Conservation (phyloP, 2,888 invertebrate genomes). For the Platypus cylindrus region DNA sequence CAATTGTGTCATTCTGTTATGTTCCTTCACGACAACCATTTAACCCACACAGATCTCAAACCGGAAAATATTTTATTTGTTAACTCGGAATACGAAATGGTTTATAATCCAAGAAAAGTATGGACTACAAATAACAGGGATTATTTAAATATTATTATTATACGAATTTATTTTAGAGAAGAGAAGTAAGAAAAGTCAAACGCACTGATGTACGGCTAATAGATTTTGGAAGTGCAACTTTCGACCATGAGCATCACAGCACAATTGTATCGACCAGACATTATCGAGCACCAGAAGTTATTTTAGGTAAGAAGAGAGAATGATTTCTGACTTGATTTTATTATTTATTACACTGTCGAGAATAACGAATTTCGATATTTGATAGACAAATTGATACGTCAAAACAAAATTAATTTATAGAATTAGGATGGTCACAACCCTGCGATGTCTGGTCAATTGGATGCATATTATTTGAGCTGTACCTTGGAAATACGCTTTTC, state of each 20-base stretch:
- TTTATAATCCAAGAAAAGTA: slow-evolving; percentile 63
- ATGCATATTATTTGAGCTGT: slow-evolving; percentile 97
- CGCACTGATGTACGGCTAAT: slow-evolving; percentile 92
- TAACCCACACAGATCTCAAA: slow-evolving; percentile 98
- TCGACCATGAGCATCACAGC: slow-evolving; percentile 99
- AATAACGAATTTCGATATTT: no score
- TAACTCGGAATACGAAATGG: slow-evolving; percentile 79
- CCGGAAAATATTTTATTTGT: slow-evolving; percentile 99
- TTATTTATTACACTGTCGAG: no score
- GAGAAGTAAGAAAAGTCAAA: slow-evolving; percentile 78
- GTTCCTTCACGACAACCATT: slow-evolving; percentile 93
- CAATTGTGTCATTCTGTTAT: slow-evolving; percentile 94
- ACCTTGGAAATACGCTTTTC: slow-evolving; percentile 95
- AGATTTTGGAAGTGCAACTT: slow-evolving; percentile 99
- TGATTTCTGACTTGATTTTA: no score
- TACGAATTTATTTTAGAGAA: slow-evolving; percentile 45
- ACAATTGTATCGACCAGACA: slow-evolving; percentile 98
- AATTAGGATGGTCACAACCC: slow-evolving; percentile 97
- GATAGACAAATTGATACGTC: no score
- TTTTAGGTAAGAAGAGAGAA: slow-evolving; percentile 73
- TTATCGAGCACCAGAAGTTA: slow-evolving; percentile 98
- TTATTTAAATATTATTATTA: background rate
- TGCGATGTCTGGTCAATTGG: slow-evolving; percentile 99
- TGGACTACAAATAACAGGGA: slow-evolving; percentile 9
- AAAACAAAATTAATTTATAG: slow-evolving; percentile 40